Evolutionary conservation across 2,113 vertebrate genomes (phyloP).

Genomic region (Mola mola): DNA sequence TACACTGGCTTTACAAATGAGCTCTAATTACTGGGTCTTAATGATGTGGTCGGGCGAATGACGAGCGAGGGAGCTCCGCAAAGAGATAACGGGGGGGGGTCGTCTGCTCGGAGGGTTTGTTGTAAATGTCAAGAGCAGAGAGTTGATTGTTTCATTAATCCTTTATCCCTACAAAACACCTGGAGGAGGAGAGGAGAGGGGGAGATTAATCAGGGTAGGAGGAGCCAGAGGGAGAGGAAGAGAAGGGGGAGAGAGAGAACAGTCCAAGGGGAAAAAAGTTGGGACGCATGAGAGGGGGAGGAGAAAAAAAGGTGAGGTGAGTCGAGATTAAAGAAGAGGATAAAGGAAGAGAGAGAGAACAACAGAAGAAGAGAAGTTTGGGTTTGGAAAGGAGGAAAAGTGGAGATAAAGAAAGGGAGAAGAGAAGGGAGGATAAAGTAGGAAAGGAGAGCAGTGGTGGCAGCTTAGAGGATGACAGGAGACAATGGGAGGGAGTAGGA

Average conservation of each 20-base stretch:
- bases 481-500: neutral
- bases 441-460: neutral
- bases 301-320: neutral
- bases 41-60: constrained; percentile 74
- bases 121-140: constrained; percentile 85
- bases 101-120: constrained; percentile 84
- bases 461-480: no score
- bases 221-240: constrained; percentile 20
- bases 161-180: constrained; percentile 86
- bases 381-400: no score
- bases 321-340: neutral
- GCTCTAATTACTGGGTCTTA: constrained; percentile 82
- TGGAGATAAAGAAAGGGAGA: neutral
- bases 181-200: constrained; percentile 77
- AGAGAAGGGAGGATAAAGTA: neutral
- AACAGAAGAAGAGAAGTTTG: no score
- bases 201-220: constrained; percentile 1
- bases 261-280: constrained; percentile 3
- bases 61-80: constrained; percentile 68
- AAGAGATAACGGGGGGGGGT: constrained; percentile 79
- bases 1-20: constrained; percentile 83
- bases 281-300: neutral
- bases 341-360: neutral
- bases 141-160: constrained; percentile 86
- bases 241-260: neutral